Evolutionary conservation across 2,113 vertebrate species (phyloP), one percentile per base, ranked within the genome.

Genomic region (Oophaga pumilio): DNA sequence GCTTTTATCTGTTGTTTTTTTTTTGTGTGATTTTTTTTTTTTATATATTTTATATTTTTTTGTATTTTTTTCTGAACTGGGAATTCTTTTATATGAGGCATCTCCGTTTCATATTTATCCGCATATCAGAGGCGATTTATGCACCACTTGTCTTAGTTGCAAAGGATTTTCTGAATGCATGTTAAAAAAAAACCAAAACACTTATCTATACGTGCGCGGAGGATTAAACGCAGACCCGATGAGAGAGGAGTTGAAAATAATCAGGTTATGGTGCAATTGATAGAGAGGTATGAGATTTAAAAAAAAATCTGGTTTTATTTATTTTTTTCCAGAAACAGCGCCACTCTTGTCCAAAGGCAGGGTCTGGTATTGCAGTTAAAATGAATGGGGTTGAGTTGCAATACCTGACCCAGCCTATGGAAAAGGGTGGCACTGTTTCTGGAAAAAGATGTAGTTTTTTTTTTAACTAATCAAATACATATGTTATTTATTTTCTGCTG

Each of bases 1-100:
- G 69, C 53, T 86, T 86, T 13, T 83, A 69, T 52, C 62, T 59
- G 77, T 57, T 9, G 59, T 49, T 79, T 57, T 76, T 26, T 74
- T 78, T 76, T 26, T 73, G 69, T 43, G n/a, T 77, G 74, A 68
- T 49, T 49, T 74, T 74, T 43, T 43, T 10, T 56, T 10, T 56
- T 6, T 56, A 56, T 11, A 56, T 11, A 56, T 11, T 8, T 26
- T 69, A 13, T 69, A 71, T 6, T 26, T 59, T 60, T 43, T 77
- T 77, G 26, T 26, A 22, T 57, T 43, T 79, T 26, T 43, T 17
- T 10, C 33, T 2, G 7, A 69, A 26, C 1, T 52, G 22, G 81
- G 62, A 53, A 50, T 52, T 68, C n/a, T 50, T n/a, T 28, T 49
- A 49, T 1, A 68, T 52, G 50, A 68, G 22, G 5, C 14, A 82